Percentiles rank a stretch among this genome's conserved stretches.
Evolutionary conservation across 2,888 invertebrate species (phyloP).

Genomic region (Rotaria socialis): DNA sequence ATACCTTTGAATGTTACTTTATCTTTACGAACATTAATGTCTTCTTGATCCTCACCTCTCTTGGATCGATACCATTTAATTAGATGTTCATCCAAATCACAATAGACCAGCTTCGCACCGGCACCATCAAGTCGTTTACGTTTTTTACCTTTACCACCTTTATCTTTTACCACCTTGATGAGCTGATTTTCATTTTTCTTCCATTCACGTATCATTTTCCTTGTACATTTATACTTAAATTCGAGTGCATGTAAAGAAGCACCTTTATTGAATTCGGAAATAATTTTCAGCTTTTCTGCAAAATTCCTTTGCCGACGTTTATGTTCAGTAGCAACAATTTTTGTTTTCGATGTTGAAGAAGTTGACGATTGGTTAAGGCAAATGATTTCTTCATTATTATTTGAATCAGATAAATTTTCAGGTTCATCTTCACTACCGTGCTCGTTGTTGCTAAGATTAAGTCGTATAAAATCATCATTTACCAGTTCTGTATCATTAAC

Average conservation of each 20-base stretch:
- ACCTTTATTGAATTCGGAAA: neutral
- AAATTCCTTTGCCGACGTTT: neutral
- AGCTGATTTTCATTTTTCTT: neutral
- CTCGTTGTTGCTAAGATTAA: neutral
- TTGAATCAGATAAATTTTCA: neutral
- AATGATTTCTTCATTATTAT: too few relatives aligned
- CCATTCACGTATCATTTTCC: constrained; percentile 20
- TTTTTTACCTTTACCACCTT: neutral
- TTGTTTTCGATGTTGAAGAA: neutral
- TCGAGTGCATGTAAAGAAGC: neutral
- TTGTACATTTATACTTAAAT: neutral
- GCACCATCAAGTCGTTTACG: neutral
- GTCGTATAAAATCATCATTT: neutral
- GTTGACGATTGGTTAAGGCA: too few relatives aligned
- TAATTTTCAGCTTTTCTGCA: neutral
- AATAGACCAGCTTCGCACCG: neutral
- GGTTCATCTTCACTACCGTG: too few relatives aligned
- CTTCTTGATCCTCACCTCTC: neutral
- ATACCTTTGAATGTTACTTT: constrained; percentile 1
- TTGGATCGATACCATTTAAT: constrained; percentile 13
- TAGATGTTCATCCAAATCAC: neutral
- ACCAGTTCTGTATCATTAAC: neutral
- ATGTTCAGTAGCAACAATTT: neutral
- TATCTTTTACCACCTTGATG: neutral
- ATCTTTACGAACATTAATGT: neutral